A percentile compares a stretch with the other conserved stretches of the same genome.
phyloP scores from a whole-genome alignment of 1,140 invertebrate genomes.

The Brachionus rotundiformis region DNA sequence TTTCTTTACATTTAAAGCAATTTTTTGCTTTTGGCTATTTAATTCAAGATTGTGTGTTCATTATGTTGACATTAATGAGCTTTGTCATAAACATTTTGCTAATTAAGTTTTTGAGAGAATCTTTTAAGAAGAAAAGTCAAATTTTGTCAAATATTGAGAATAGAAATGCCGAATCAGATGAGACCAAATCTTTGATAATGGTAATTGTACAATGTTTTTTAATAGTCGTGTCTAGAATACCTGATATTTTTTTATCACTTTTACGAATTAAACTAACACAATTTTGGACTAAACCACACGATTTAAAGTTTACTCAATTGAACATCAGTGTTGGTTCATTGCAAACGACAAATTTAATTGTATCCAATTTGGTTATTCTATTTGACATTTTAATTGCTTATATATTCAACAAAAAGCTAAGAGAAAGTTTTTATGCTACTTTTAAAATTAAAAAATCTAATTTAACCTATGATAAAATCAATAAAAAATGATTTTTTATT shows the following conservation, averaged over 20 bases:
- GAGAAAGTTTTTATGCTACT: not conserved
- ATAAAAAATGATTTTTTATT: too few relatives aligned
- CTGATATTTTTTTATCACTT: conserved; percentile 13
- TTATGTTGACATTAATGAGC: not conserved
- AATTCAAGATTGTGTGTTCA: not conserved
- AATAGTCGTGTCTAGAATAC: not conserved
- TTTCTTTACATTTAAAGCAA: not conserved
- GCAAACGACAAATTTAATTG: not conserved
- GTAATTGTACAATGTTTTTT: conserved; percentile 19
- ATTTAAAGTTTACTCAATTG: not conserved
- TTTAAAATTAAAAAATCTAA: not conserved
- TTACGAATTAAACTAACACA: not conserved
- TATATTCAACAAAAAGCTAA: not conserved
- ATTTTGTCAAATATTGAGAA: conserved; percentile 2
- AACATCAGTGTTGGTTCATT: not conserved
- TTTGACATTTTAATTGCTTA: not conserved
- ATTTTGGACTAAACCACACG: not conserved
- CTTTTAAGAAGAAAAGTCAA: not conserved
- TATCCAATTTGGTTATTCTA: not conserved
- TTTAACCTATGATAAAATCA: too few relatives aligned
- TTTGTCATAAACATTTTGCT: conserved; percentile 30
- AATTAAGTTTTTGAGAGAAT: not conserved
- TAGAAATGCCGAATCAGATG: not conserved
- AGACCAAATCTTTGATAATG: conserved; percentile 16
- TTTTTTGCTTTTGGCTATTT: not conserved